These are phyloP conservation scores for Scartelaos histophorus DNA, from an alignment of 2,113 vertebrate species.

Conservation along the genomic window DNA sequence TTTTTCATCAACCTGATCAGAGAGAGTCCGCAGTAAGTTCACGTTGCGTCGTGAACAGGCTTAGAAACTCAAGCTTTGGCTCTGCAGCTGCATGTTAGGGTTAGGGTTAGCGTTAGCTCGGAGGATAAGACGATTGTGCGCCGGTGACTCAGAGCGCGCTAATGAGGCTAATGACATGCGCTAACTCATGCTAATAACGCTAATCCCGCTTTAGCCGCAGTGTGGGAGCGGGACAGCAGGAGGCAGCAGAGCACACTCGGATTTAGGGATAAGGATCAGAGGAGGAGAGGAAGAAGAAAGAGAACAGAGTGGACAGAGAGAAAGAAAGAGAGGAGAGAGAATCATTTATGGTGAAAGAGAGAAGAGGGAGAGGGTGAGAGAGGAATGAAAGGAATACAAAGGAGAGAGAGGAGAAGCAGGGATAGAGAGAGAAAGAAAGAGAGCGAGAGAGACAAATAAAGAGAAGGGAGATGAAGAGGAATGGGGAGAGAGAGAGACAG, in stretches of 20 bases:
- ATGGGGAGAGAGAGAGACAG: not conserved
- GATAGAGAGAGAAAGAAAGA: not conserved
- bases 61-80: too few species aligned
- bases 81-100: too few species aligned
- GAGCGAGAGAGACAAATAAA: not conserved
- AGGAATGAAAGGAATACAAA: not conserved
- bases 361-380: not conserved
- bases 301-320: too few species aligned
- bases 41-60: too few species aligned
- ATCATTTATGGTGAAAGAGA: not conserved
- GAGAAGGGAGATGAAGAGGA: not conserved
- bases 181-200: slow-evolving; percentile 1
- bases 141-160: not conserved
- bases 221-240: not conserved
- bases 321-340: too few species aligned
- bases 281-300: not conserved
- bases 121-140: not conserved
- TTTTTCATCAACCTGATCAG: too few species aligned
- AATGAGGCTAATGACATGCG: not conserved
- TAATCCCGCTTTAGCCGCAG: not conserved
- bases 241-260: not conserved
- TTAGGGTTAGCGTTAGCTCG: not conserved
- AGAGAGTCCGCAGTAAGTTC: too few species aligned
- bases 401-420: not conserved
- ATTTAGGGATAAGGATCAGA: not conserved